phyloP scores from a whole-genome alignment of 2,888 invertebrate species.

The Protonemura montana region DNA sequence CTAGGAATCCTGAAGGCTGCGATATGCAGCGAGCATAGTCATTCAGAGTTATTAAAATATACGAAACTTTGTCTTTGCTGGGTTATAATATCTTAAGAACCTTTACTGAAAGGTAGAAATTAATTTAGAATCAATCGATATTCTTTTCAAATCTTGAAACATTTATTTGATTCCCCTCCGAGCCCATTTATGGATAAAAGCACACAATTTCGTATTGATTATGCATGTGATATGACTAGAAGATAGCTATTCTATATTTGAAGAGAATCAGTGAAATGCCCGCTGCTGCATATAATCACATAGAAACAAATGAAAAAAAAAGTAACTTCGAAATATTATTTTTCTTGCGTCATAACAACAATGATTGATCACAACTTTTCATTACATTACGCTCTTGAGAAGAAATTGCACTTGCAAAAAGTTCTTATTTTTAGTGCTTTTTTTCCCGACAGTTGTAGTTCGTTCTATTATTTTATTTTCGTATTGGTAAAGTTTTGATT shows the following conservation, averaged over 20 bases:
- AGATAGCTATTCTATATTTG: no score
- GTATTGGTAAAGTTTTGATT: constrained; percentile 26
- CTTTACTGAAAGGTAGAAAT: neutral
- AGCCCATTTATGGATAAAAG: neutral
- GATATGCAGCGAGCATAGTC: neutral
- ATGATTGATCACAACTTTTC: constrained; percentile 23
- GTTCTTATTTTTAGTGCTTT: neutral
- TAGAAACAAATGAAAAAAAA: neutral
- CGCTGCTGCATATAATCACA: neutral
- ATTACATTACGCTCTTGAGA: constrained; percentile 9
- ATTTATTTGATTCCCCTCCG: neutral
- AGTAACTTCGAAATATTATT: neutral
- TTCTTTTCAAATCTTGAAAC: neutral
- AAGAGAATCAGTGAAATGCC: no score
- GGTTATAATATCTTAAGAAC: no score
- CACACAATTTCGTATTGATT: neutral
- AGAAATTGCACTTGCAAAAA: constrained; percentile 20
- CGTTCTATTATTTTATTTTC: constrained; percentile 15
- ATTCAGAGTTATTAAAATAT: neutral
- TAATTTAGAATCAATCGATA: neutral
- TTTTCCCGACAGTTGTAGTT: neutral
- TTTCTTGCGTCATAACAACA: constrained; percentile 31
- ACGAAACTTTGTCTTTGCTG: neutral
- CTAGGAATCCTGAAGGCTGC: neutral
- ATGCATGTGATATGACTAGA: no score